Evolutionary conservation across 2,888 invertebrate genomes (phyloP), one percentile per base, ranked within the genome.

Genomic region (Pherbina coryleti): DNA sequence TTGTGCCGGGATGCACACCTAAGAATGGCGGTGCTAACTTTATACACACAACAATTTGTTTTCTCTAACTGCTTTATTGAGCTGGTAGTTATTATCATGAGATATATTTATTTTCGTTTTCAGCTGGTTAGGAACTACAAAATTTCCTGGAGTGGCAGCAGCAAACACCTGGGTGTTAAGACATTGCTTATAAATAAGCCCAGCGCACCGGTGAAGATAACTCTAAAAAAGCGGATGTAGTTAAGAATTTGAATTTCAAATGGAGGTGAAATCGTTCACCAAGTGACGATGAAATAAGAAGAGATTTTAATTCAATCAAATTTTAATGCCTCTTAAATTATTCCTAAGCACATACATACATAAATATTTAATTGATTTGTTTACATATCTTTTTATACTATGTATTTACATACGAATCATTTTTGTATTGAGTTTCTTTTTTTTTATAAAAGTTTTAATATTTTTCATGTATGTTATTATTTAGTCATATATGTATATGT

Each of bases 171-270:
- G 79, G 95, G 93, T 79, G 91, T 93, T 14, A 91, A 90, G 82
- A 95, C 96, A 0, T 89, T 93, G 73, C 90, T 96, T 34, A 96
- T 97, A 77, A 97, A 97, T 87, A 94, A 94, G 86, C 97, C 97
- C 0, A 93, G 95, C 88, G 91, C 92, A 81, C 93, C 88, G 25
- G 86, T 89, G 7, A 79, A 80, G 72, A 84, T 88, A 67, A 82
- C 82, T 19, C 76, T 89, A 25, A 82, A 82, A 72, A 70, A 82
- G 64, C 84, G 88, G 51, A 76, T 66, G 22, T 55, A 75, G 19
- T 64, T 57, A 31, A 69, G 82, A 78, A 82, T 83, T 82, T 78
- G 79, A 80, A 82, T 82, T 78, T 80, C 80, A 83, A 83, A 82
- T 79, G n/a, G 9, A 19, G 2, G 14, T 1, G 11, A 11, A 37